Evolutionary conservation across 2,113 vertebrate genomes (phyloP).

Genomic region (Dissostichus mawsoni): DNA sequence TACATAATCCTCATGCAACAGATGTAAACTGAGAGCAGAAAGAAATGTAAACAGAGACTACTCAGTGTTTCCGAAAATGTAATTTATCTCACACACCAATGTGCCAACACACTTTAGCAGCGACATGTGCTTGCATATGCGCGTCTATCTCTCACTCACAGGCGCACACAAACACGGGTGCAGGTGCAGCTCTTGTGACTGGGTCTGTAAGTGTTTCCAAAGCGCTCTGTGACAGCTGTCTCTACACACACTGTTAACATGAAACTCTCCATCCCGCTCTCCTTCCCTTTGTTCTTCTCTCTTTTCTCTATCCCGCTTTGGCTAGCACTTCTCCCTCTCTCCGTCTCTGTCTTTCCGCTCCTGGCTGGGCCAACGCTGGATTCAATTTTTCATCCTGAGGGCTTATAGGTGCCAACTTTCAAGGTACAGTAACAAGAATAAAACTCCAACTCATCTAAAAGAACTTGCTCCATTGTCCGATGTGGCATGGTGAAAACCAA

Average conservation of each 20-base stretch:
- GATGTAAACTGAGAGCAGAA: slow-evolving; percentile 59
- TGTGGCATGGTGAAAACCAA: slow-evolving; percentile 71
- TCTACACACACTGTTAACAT: slow-evolving; percentile 55
- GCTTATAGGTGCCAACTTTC: slow-evolving; percentile 57
- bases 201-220: slow-evolving; percentile 68
- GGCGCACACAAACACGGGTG: slow-evolving; percentile 40
- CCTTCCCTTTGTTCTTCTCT: slow-evolving; percentile 43
- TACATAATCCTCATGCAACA: slow-evolving; percentile 38
- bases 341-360: slow-evolving; percentile 33
- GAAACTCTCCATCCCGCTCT: slow-evolving; percentile 54
- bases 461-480: slow-evolving; percentile 43
- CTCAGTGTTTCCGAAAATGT: slow-evolving; percentile 43
- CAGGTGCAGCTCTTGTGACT: slow-evolving; percentile 74
- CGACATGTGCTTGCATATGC: slow-evolving; percentile 29
- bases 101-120: slow-evolving; percentile 30
- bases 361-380: slow-evolving; percentile 39
- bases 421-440: slow-evolving; percentile 68
- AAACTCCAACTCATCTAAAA: slow-evolving; percentile 59
- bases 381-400: slow-evolving; percentile 65
- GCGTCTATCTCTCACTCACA: slow-evolving; percentile 24
- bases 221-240: slow-evolving; percentile 71
- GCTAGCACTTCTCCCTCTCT: not conserved
- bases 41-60: slow-evolving; percentile 63
- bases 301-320: slow-evolving; percentile 32
- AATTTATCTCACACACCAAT: slow-evolving; percentile 44